These are phyloP conservation scores for Xanthorhoe designata DNA, from an alignment of 2,888 invertebrate genomes.

Conservation along the genomic window DNA sequence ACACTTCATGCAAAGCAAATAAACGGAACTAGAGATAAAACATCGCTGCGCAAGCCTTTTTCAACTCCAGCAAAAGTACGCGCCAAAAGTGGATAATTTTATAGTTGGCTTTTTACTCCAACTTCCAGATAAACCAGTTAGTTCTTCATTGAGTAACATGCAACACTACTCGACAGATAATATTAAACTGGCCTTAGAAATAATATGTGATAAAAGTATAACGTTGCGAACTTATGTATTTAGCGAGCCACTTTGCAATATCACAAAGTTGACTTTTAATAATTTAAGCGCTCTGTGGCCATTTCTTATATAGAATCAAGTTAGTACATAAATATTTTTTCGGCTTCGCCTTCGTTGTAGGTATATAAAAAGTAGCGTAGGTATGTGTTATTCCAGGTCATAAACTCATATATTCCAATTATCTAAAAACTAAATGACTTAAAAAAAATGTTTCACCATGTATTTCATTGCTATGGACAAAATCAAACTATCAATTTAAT, in stretches of 20 bases:
- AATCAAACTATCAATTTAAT: not conserved
- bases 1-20: constrained; percentile 51
- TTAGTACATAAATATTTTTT: too few species aligned
- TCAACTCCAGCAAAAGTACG: constrained; percentile 41
- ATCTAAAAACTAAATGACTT: not conserved
- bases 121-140: constrained; percentile 27
- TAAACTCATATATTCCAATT: too few species aligned
- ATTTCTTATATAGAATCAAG: too few species aligned
- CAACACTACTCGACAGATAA: not conserved
- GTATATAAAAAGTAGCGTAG: too few species aligned
- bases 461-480: not conserved
- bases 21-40: constrained; percentile 47
- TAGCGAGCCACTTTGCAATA: not conserved
- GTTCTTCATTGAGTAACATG: constrained; percentile 1
- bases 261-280: not conserved
- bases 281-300: too few species aligned
- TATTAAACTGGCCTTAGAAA: not conserved
- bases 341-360: too few species aligned
- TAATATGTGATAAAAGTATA: not conserved
- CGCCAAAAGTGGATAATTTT: constrained; percentile 40
- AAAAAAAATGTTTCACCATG: not conserved
- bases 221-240: not conserved
- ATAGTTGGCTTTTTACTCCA: constrained; percentile 34
- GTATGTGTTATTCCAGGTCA: too few species aligned
- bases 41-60: constrained; percentile 41